phyloP scores from a whole-genome alignment of 2,888 invertebrate species.

The Pandemis heparana region DNA sequence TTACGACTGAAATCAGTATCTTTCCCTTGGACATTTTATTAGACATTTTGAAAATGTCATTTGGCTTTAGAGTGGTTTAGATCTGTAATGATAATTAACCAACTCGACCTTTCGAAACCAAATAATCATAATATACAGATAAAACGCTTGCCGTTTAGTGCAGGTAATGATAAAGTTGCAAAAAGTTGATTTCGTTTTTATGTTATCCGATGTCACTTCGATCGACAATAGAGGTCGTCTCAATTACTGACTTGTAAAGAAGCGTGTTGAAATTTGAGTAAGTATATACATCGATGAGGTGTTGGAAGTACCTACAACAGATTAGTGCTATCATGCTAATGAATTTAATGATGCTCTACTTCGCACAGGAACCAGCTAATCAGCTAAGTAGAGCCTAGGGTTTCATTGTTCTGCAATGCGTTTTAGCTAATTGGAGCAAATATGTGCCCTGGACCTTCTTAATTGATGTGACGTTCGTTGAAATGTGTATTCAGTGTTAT shows the following conservation, averaged over 20 bases:
- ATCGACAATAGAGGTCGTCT: slow-evolving; percentile 8
- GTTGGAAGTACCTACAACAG: neutral
- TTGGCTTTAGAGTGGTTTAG: neutral
- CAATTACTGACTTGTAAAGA: neutral
- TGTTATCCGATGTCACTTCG: neutral
- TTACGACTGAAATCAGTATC: neutral
- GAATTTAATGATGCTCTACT: slow-evolving; percentile 29
- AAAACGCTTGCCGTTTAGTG: neutral
- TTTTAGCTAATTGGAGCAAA: slow-evolving; percentile 35
- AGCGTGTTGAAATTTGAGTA: neutral
- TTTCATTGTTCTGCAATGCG: slow-evolving; percentile 12
- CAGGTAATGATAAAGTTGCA: neutral
- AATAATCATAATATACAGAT: neutral
- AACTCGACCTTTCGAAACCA: no score
- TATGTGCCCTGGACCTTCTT: slow-evolving; percentile 21
- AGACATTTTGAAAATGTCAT: neutral
- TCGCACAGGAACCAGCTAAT: slow-evolving; percentile 33
- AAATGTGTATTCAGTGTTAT: slow-evolving; percentile 6
- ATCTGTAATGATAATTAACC: neutral
- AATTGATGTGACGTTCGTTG: slow-evolving; percentile 24
- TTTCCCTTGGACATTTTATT: neutral
- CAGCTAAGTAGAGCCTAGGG: slow-evolving; percentile 17
- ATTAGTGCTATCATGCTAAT: slow-evolving; percentile 18
- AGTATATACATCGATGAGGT: neutral
- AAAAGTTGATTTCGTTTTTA: slow-evolving; percentile 1